Evolutionary conservation across 2,888 invertebrate genomes (phyloP).

Genomic region (Drosophila kuntzei): DNA sequence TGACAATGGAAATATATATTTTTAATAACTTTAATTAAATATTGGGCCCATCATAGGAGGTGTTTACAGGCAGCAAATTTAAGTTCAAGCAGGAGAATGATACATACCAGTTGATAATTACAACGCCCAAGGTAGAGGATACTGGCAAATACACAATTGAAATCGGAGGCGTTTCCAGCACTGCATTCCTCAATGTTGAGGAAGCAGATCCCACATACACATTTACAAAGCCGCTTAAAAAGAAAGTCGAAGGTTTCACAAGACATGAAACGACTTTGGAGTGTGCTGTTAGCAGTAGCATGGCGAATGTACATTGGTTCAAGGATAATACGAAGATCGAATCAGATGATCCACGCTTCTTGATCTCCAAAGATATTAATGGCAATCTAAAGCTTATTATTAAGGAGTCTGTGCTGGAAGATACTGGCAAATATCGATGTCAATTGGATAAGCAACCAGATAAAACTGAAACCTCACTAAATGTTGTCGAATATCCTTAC

Average conservation of each 20-base stretch:
- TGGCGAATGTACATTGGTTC: conserved; percentile 98
- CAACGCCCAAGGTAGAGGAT: conserved; percentile 97
- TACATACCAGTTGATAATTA: conserved; percentile 95
- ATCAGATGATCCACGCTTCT: conserved; percentile 91
- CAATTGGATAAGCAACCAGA: conserved; percentile 95
- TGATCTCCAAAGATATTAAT: conserved; percentile 96
- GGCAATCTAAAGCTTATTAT: conserved; percentile 96
- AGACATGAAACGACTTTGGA: conserved; percentile 96
- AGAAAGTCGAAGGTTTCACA: conserved; percentile 95
- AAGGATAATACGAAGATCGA: conserved; percentile 92
- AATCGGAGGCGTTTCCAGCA: conserved; percentile 94
- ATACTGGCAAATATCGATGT: conserved; percentile 95
- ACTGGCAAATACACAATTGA: conserved; percentile 98
- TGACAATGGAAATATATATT: background rate
- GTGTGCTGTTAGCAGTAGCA: conserved; percentile 96
- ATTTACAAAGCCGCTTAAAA: conserved; percentile 95
- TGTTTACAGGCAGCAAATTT: conserved; percentile 98
- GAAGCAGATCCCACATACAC: conserved; percentile 97
- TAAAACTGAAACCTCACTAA: conserved; percentile 92
- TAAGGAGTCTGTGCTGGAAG: conserved; percentile 92
- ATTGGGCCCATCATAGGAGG: conserved; percentile 88
- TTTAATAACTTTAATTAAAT: background rate
- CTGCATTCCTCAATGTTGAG: conserved; percentile 97
- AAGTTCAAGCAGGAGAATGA: conserved; percentile 97
- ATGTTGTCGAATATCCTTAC: conserved; percentile 96